A percentile compares a stretch with the other conserved stretches of the same genome.
These are phyloP conservation scores for Lycocerus yunnanus DNA, from an alignment of 2,888 invertebrate species.

Conservation along the genomic window DNA sequence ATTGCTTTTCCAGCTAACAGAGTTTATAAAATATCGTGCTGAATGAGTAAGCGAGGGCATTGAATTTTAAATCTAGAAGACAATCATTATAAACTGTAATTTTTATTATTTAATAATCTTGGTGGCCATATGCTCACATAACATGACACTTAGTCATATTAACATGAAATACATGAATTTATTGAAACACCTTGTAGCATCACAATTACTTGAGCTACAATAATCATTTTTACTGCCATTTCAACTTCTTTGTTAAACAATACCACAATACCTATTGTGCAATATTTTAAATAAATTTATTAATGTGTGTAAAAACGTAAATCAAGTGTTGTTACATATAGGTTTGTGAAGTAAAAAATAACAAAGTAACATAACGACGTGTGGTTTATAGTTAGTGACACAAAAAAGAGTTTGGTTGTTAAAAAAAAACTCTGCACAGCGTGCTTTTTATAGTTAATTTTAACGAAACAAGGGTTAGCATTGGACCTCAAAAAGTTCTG, in stretches of 20 bases:
- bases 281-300: background rate
- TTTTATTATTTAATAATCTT: too few relatives aligned
- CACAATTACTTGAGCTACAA: background rate
- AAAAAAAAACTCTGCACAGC: conserved; percentile 26
- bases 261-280: background rate
- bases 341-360: background rate
- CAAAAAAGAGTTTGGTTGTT: conserved; percentile 19
- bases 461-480: conserved; percentile 21
- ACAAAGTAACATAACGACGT: conserved; percentile 22
- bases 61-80: too few relatives aligned
- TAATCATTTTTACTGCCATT: background rate
- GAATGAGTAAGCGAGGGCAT: too few relatives aligned
- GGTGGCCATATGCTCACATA: too few relatives aligned
- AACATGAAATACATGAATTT: too few relatives aligned
- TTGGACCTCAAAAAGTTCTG: conserved; percentile 22
- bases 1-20: too few relatives aligned
- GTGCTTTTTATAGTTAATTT: conserved; percentile 22
- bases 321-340: background rate
- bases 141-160: too few relatives aligned
- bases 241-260: background rate
- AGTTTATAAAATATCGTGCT: too few relatives aligned
- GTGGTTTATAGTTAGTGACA: conserved; percentile 15
- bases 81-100: too few relatives aligned
- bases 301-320: background rate
- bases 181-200: too few relatives aligned